These are phyloP conservation scores for Prolemur simus DNA, from an alignment of 2,113 vertebrate genomes.

Conservation along the genomic window DNA sequence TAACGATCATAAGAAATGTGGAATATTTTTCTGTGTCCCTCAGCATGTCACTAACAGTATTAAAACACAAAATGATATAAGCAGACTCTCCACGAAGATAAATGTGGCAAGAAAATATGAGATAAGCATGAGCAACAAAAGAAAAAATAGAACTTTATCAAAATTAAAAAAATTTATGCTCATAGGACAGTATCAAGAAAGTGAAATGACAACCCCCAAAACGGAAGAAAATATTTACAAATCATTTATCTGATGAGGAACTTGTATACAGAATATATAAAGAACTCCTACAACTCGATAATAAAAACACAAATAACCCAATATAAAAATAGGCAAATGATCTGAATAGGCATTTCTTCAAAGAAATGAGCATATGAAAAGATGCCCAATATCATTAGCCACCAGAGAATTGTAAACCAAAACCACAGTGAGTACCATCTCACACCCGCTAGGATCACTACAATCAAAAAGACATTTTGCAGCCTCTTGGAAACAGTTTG, in stretches of 20 bases:
- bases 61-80: background rate
- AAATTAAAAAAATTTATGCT: background rate
- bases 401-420: background rate
- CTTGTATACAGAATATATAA: background rate
- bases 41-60: background rate
- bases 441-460: background rate
- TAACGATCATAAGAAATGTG: background rate
- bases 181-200: background rate
- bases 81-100: background rate
- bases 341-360: background rate
- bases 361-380: slow-evolving; percentile 16
- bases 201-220: background rate
- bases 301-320: background rate
- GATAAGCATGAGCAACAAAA: background rate
- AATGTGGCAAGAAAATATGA: background rate
- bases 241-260: background rate
- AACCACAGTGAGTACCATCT: background rate
- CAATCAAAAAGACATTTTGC: background rate
- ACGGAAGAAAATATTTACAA: background rate
- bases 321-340: background rate
- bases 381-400: background rate
- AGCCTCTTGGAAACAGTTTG: background rate
- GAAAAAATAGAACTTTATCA: background rate
- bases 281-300: background rate
- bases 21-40: background rate